Percentiles rank a stretch among this genome's conserved stretches.
Evolutionary conservation across 2,797 vertebrate genomes (phyloP).

Genomic region (Calcarius lapponicus): DNA sequence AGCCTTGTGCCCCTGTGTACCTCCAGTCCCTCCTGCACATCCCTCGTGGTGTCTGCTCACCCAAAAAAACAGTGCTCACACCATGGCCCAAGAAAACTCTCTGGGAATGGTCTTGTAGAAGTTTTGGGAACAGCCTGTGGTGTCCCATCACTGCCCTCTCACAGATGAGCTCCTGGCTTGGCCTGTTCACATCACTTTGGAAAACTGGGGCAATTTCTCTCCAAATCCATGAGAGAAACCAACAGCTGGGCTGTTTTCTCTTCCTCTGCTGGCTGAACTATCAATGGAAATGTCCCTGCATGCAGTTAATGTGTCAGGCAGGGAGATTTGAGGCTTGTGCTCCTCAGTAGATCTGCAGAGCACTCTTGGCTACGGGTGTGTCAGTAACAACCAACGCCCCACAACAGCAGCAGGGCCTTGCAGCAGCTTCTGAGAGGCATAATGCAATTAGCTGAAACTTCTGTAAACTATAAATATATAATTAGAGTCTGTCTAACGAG

Average conservation of each 20-base stretch:
- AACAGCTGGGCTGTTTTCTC: not conserved
- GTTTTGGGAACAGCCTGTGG: not conserved
- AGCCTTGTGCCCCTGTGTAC: rapidly evolving
- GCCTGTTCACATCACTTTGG: not conserved
- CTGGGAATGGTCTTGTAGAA: not conserved
- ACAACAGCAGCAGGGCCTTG: not conserved
- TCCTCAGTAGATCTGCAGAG: not conserved
- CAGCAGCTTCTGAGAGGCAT: not conserved
- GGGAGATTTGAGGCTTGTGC: not conserved
- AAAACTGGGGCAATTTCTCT: not conserved
- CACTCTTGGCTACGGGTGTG: not conserved
- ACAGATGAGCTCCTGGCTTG: rapidly evolving
- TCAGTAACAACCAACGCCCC: not conserved
- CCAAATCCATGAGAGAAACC: not conserved
- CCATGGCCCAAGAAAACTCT: not conserved
- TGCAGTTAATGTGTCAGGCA: not conserved
- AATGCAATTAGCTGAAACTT: not conserved
- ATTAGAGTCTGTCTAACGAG: not conserved
- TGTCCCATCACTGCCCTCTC: not conserved
- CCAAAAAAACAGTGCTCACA: rapidly evolving
- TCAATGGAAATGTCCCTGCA: not conserved
- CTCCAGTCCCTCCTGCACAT: not conserved
- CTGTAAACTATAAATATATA: slow-evolving; percentile 12
- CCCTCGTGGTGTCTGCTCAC: not conserved
- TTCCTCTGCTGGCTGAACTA: not conserved